Evolutionary conservation across 2,113 vertebrate genomes (phyloP).

Genomic region (Dolichallabes microphthalmus): DNA sequence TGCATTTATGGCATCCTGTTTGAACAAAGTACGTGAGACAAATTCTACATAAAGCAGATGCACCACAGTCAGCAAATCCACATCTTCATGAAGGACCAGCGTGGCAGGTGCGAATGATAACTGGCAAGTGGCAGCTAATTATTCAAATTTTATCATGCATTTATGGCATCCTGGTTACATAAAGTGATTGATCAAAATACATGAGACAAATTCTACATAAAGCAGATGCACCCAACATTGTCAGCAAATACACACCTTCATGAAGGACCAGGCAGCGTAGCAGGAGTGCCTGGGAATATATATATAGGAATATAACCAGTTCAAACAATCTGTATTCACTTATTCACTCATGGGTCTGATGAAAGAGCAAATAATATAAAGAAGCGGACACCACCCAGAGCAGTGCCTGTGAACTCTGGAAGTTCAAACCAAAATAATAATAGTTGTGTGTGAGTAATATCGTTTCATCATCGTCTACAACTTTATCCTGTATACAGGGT

Average conservation of each 20-base stretch:
- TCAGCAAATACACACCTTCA: not conserved
- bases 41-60: not conserved
- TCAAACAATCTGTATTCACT: conserved; percentile 6
- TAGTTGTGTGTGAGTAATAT: too few species aligned
- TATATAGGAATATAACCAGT: not conserved
- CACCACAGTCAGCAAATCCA: not conserved
- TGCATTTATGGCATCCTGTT: too few species aligned
- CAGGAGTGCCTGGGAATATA: not conserved
- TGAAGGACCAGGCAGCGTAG: not conserved
- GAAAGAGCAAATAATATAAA: not conserved
- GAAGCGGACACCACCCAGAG: not conserved
- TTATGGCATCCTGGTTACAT: too few species aligned
- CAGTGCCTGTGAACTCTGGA: too few species aligned
- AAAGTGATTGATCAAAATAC: not conserved
- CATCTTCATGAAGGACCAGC: not conserved
- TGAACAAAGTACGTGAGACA: not conserved
- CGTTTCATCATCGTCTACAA: too few species aligned
- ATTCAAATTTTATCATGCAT: not conserved
- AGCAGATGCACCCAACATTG: not conserved
- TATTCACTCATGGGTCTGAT: not conserved
- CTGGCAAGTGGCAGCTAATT: not conserved
- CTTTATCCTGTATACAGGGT: too few species aligned
- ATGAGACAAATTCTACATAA: not conserved
- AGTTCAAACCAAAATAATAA: too few species aligned
- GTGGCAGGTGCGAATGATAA: not conserved